A percentile compares a stretch with the other conserved stretches of the same genome.
These are phyloP conservation scores for Saguinus midas DNA, from an alignment of 2,113 vertebrate species.

Conservation along the genomic window DNA sequence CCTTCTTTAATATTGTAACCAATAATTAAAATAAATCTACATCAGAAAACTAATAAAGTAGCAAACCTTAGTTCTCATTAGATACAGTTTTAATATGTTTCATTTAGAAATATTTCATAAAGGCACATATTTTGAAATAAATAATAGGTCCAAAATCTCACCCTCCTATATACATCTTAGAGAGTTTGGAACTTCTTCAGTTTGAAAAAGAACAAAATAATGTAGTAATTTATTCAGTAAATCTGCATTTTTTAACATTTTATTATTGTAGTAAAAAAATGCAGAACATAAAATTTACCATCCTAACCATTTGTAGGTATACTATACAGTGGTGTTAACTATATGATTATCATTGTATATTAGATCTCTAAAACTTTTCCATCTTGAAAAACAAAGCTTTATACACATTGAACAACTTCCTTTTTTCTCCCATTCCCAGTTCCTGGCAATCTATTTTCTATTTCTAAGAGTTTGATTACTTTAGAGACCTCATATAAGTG, in stretches of 20 bases:
- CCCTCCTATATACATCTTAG: background rate
- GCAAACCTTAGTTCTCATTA: conserved; percentile 51
- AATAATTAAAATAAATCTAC: conserved; percentile 61
- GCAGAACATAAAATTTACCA: background rate
- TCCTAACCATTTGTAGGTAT: background rate
- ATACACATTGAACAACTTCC: background rate
- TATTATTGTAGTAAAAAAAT: background rate
- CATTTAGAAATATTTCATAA: conserved; percentile 49
- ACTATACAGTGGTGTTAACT: background rate
- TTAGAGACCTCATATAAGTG: background rate
- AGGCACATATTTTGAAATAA: conserved; percentile 30
- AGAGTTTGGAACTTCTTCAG: conserved; percentile 23
- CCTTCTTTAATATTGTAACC: conserved; percentile 51
- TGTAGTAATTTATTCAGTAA: background rate
- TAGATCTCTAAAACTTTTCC: background rate
- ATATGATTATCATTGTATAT: background rate
- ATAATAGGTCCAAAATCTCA: background rate
- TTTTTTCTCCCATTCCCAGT: background rate
- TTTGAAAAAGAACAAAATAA: background rate
- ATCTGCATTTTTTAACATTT: background rate
- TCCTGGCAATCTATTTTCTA: background rate
- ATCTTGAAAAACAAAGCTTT: background rate
- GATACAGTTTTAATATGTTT: conserved; percentile 45
- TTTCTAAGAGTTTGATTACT: background rate
- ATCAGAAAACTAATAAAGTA: conserved; percentile 58